A percentile compares a stretch with the other conserved stretches of the same genome.
Conservation (phyloP, 2,113 vertebrate genomes). For the Dicerorhinus sumatrensis region DNA sequence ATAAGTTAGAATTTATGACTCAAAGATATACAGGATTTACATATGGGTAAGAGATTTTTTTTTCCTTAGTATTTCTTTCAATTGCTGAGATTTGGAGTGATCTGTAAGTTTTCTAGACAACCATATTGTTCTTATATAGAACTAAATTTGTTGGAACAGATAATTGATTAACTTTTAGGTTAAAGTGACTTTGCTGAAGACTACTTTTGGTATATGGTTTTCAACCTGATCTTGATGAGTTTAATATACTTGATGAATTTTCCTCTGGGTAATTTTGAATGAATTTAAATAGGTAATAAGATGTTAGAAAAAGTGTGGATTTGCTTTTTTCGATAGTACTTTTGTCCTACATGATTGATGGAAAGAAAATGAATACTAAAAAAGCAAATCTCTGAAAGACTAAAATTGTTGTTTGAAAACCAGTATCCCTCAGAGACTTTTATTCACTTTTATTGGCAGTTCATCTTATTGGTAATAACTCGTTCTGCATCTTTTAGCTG, state of each 20-base stretch:
- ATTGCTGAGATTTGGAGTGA: background rate
- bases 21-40: background rate
- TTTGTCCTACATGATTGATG: background rate
- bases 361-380: background rate
- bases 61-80: background rate
- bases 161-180: conserved; percentile 14
- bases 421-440: background rate
- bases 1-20: conserved; percentile 4
- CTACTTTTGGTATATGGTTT: background rate
- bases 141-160: conserved; percentile 45
- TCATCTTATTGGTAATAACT: background rate
- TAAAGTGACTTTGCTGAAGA: conserved; percentile 42
- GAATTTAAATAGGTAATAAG: background rate
- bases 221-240: background rate
- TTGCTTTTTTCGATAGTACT: conserved; percentile 10
- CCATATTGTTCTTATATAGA: background rate
- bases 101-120: background rate
- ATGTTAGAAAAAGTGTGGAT: background rate
- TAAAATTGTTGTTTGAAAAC: conserved; percentile 52
- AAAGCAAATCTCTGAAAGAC: background rate
- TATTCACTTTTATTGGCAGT: background rate
- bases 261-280: background rate
- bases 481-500: background rate
- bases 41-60: background rate
- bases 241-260: conserved; percentile 15